phyloP scores from a whole-genome alignment of 2,888 invertebrate species.

The Rotaria magnacalcarata region DNA sequence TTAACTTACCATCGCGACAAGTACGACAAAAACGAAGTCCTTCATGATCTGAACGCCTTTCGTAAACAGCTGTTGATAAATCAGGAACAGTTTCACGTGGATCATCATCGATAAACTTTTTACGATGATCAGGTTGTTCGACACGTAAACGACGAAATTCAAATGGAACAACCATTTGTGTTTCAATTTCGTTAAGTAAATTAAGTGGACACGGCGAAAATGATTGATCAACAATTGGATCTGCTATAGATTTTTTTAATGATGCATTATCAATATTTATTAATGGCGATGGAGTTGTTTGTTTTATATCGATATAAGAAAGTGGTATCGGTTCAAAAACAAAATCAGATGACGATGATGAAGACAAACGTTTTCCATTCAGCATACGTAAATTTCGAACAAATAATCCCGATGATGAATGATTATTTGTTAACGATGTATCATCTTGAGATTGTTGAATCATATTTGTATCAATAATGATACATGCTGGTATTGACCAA shows the following conservation, averaged over 20 bases:
- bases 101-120: background rate
- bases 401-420: background rate
- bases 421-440: background rate
- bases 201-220: constrained; percentile 12
- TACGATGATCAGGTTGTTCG: background rate
- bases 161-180: constrained; percentile 34
- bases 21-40: constrained; percentile 28
- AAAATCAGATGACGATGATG: background rate
- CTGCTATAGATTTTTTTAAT: background rate
- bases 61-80: constrained; percentile 16
- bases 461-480: constrained; percentile 31
- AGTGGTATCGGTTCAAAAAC: background rate
- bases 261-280: background rate
- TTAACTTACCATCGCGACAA: background rate
- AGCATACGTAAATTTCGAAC: constrained; percentile 23
- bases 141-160: constrained; percentile 35
- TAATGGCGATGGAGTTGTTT: background rate
- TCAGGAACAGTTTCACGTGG: background rate
- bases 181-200: background rate
- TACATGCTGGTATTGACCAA: background rate
- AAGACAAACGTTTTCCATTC: background rate
- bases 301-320: constrained; percentile 10
- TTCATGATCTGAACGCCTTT: constrained; percentile 17
- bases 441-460: background rate
- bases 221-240: background rate